phyloP scores from a whole-genome alignment of 1,140 invertebrate genomes.

The Aphaenogaster floridana region DNA sequence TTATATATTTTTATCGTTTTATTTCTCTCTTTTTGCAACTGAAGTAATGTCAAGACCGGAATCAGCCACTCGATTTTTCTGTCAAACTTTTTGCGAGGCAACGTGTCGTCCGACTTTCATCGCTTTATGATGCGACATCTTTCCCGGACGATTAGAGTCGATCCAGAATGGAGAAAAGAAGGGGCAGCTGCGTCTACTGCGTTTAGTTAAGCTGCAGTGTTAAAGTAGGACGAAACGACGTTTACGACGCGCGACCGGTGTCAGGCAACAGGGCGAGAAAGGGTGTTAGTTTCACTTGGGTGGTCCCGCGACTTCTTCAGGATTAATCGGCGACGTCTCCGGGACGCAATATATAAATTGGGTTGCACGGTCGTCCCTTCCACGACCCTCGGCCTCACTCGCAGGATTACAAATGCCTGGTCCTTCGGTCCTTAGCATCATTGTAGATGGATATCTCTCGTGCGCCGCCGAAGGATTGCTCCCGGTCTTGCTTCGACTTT shows the following conservation, averaged over 20 bases:
- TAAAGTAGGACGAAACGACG: constrained; percentile 80
- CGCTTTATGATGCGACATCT: constrained; percentile 25
- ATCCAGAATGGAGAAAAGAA: constrained; percentile 55
- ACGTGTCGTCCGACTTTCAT: background rate
- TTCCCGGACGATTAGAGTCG: constrained; percentile 63
- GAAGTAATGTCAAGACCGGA: background rate
- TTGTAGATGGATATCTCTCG: constrained; percentile 85
- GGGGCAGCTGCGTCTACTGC: constrained; percentile 69
- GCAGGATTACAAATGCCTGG: constrained; percentile 84
- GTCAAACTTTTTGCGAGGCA: background rate
- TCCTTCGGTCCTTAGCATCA: constrained; percentile 82
- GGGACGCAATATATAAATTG: constrained; percentile 86
- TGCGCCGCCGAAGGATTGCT: constrained; percentile 81
- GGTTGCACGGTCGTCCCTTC: constrained; percentile 74
- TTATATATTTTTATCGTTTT: background rate
- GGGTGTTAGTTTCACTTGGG: constrained; percentile 85
- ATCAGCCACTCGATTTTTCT: background rate
- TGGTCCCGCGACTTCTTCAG: constrained; percentile 84
- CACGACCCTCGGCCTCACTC: constrained; percentile 67
- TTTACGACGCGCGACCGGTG: constrained; percentile 82
- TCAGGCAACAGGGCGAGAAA: constrained; percentile 79
- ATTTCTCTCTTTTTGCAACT: background rate
- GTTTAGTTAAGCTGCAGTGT: constrained; percentile 75
- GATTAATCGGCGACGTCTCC: constrained; percentile 85
- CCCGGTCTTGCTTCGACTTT: constrained; percentile 81